Percentiles rank a stretch among this genome's conserved stretches.
These are phyloP conservation scores for Formica selysi DNA, from an alignment of 1,140 invertebrate species.

Conservation along the genomic window DNA sequence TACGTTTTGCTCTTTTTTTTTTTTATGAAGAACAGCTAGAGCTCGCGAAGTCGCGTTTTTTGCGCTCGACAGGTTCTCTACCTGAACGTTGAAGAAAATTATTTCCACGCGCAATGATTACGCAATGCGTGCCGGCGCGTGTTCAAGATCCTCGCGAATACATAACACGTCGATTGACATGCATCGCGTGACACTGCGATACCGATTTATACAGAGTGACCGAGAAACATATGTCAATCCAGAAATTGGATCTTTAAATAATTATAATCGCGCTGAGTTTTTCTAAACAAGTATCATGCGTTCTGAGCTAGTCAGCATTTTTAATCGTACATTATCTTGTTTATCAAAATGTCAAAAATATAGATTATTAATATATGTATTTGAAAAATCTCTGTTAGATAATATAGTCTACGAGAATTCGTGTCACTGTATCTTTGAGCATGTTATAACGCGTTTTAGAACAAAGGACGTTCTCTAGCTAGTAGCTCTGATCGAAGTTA, in stretches of 20 bases:
- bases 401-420: neutral
- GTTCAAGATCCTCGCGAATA: neutral
- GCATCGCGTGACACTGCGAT: conserved; percentile 6
- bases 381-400: neutral
- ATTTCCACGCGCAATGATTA: conserved; percentile 23
- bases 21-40: neutral
- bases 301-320: too few relatives aligned
- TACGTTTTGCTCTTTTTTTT: neutral
- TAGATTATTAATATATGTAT: neutral
- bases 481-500: too few relatives aligned
- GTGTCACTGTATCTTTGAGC: neutral
- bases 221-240: neutral
- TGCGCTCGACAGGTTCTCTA: neutral
- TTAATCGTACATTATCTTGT: too few relatives aligned
- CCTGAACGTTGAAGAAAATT: neutral
- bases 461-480: conserved; percentile 13
- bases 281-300: neutral
- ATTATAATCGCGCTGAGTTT: neutral
- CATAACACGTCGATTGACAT: neutral
- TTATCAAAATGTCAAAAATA: neutral
- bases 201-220: neutral
- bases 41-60: neutral
- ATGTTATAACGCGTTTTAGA: neutral
- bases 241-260: neutral
- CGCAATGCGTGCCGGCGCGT: neutral